Base-by-base conservation (phyloP, 2,888 invertebrate genomes). In the Hecatera dysodea region DNA sequence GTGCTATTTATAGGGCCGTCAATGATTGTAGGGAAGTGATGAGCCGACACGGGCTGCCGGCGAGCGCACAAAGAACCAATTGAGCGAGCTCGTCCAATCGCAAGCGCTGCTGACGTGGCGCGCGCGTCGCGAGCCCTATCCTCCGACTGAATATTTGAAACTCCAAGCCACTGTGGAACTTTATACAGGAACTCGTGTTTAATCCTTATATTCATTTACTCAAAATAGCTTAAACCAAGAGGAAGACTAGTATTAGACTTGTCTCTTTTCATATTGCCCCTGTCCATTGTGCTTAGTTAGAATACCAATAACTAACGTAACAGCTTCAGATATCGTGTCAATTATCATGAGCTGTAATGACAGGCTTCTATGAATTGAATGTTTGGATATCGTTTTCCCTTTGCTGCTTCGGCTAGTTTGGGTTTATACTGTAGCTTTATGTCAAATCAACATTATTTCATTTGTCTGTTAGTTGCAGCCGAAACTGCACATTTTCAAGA, bases 61-160 rank as follows among this genome's bases (percentile, higher is more conserved):
- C 73, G 82, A 70, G 72, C 76, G 56, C 81, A 93, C 93, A 93
- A 93, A 92, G 93, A 87, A 90, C 85, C 94, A 94, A 95, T 95
- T 94, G 94, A 92, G 85, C 81, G 85, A 84, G 87, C 76, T 90
- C 89, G 88, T 82, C 91, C 90, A 91, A 91, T 91, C 82, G 87
- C 87, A 80, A 71, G 86, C 76, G 62, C 85, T 81, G 85, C 83
- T 86, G 86, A 86, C 85, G 85, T 85, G 79, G 84, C 84, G 85
- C 78, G 80, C 78, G 82, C 79, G 72, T 73, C 82, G 82, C 78
- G 75, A 75, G 70, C 72, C 68, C 78, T 73, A 67, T 78, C 69
- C 63, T 68, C 57, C 52, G 63, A 66, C 64, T 22, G 65, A 67
- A 81, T 75, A 75, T 81, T 68, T 59, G 63, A 66, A 62, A 65